Conservation (phyloP, 2,797 vertebrate genomes). For the Tiaroga cobitis region DNA sequence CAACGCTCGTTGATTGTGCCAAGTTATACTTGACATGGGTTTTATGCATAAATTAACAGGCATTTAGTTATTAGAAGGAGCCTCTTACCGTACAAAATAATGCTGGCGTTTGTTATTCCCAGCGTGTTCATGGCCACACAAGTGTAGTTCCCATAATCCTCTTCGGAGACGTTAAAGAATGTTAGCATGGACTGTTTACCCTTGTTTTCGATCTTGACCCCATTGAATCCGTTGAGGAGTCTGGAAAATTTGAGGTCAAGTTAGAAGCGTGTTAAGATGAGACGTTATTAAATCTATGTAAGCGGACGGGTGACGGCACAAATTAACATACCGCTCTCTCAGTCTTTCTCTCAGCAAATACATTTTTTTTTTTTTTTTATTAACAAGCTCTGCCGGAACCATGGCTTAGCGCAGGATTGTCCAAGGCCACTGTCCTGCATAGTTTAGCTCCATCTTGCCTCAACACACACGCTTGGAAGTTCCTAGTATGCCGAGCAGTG, state of each 20-base stretch:
- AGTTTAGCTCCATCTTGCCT: background rate
- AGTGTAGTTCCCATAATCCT: conserved; percentile 97
- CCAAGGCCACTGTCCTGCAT: background rate
- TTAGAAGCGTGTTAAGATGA: conserved; percentile 26
- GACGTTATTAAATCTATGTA: background rate
- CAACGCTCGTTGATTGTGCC: conserved; percentile 16
- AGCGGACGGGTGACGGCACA: background rate
- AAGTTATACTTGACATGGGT: conserved; percentile 26
- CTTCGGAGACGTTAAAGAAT: conserved; percentile 97
- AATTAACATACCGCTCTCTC: background rate
- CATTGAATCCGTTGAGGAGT: conserved; percentile 89
- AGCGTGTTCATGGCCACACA: conserved; percentile 93
- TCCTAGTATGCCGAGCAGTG: no score
- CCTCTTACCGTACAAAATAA: conserved; percentile 91
- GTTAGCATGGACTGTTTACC: conserved; percentile 93
- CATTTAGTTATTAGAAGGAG: background rate
- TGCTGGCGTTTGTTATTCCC: conserved; percentile 96
- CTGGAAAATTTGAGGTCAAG: conserved; percentile 70
- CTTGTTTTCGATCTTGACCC: conserved; percentile 95
- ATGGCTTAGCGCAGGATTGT: background rate
- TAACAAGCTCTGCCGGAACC: background rate
- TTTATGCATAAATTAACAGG: conserved; percentile 39
- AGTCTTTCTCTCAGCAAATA: background rate
- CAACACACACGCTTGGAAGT: background rate
- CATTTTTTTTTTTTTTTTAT: background rate